These are phyloP conservation scores for Daktulosphaira vitifoliae DNA, from an alignment of 1,140 invertebrate species.

Conservation along the genomic window DNA sequence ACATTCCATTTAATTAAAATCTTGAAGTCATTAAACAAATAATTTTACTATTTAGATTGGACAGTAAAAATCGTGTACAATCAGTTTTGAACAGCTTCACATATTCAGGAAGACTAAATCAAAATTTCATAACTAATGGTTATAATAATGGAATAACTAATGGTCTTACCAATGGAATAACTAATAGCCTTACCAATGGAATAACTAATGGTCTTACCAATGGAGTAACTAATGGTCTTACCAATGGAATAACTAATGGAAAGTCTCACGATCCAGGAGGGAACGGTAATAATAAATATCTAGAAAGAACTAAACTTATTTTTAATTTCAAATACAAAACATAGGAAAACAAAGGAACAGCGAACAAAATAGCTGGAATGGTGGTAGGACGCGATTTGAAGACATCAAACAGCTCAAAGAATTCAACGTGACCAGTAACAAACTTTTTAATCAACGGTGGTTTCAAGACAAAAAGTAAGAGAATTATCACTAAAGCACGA, in stretches of 20 bases:
- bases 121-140: conserved; percentile 10
- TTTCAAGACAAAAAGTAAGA: conserved; percentile 20
- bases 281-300: conserved; percentile 28
- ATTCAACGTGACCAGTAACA: conserved; percentile 15
- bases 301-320: too few relatives aligned
- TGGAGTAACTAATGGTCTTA: conserved; percentile 14
- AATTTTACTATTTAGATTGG: conserved; percentile 34
- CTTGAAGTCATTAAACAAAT: too few relatives aligned
- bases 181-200: conserved; percentile 33
- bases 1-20: too few relatives aligned
- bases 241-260: conserved; percentile 10
- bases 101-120: conserved; percentile 8
- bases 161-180: conserved; percentile 9
- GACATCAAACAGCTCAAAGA: conserved; percentile 29
- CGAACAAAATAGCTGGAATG: conserved; percentile 7
- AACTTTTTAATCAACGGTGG: conserved; percentile 21
- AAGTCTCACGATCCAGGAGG: conserved; percentile 36
- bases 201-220: conserved; percentile 34
- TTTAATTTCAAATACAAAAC: too few relatives aligned
- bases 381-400: conserved; percentile 12
- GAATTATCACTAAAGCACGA: too few relatives aligned
- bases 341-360: not conserved
- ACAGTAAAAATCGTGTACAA: conserved; percentile 29
- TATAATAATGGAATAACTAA: conserved; percentile 13
- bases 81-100: conserved; percentile 15